A percentile compares a stretch with the other conserved stretches of the same genome.
These are phyloP conservation scores for Brenthis ino DNA, from an alignment of 2,888 invertebrate genomes.

Conservation along the genomic window DNA sequence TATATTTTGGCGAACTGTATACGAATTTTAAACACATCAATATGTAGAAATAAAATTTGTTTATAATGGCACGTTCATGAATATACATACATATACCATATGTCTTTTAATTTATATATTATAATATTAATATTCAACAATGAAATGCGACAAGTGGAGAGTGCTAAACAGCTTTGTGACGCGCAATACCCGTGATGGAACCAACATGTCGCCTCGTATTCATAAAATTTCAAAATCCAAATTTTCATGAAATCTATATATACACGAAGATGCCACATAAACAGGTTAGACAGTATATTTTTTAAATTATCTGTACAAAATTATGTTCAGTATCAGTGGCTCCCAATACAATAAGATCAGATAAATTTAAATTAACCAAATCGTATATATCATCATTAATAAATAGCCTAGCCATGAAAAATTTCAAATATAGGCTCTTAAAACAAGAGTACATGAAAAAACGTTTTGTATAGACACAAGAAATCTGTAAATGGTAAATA, in stretches of 20 bases:
- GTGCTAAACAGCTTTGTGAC: slow-evolving; percentile 38
- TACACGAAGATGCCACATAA: slow-evolving; percentile 73
- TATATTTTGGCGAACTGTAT: slow-evolving; percentile 76
- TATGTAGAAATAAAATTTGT: slow-evolving; percentile 61
- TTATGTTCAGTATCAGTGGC: slow-evolving; percentile 62
- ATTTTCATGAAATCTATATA: slow-evolving; percentile 39
- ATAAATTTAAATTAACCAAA: slow-evolving; percentile 51
- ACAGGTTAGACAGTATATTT: slow-evolving; percentile 51
- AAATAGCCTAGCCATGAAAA: slow-evolving; percentile 59
- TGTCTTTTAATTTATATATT: slow-evolving; percentile 21
- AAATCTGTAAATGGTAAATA: slow-evolving; percentile 83
- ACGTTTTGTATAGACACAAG: slow-evolving; percentile 83
- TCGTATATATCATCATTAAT: slow-evolving; percentile 51
- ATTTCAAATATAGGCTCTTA: slow-evolving; percentile 81
- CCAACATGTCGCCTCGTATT: slow-evolving; percentile 24
- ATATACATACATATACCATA: slow-evolving; percentile 29
- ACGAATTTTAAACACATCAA: slow-evolving; percentile 58
- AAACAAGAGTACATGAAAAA: slow-evolving; percentile 82
- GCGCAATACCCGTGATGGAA: slow-evolving; percentile 34
- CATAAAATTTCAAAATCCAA: slow-evolving; percentile 29
- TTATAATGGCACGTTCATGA: slow-evolving; percentile 60
- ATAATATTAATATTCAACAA: slow-evolving; percentile 29
- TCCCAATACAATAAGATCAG: slow-evolving; percentile 53
- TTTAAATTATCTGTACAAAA: slow-evolving; percentile 67
- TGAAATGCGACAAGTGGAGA: slow-evolving; percentile 27